phyloP scores from a whole-genome alignment of 2,113 vertebrate species.

The Nothocercus julius region DNA sequence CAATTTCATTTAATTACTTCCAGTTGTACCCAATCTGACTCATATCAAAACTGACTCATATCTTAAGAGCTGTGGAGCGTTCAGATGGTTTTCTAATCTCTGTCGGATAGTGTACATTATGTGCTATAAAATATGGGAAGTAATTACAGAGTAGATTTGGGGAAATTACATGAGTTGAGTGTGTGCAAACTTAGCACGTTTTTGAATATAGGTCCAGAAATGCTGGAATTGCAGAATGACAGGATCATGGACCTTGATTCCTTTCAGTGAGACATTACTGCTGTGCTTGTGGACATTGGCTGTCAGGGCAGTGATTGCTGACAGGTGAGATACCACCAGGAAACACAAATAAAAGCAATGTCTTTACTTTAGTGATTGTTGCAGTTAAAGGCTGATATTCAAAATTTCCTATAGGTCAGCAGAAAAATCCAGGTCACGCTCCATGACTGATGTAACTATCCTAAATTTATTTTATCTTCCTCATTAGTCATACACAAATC shows the following conservation, averaged over 20 bases:
- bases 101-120: slow-evolving; percentile 4
- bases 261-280: background rate
- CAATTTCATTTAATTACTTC: background rate
- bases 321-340: background rate
- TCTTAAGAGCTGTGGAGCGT: background rate
- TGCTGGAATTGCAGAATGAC: background rate
- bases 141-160: background rate
- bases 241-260: background rate
- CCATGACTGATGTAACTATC: background rate
- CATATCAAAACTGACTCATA: background rate
- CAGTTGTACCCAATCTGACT: background rate
- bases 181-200: slow-evolving; percentile 6
- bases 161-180: background rate
- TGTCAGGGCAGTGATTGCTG: background rate
- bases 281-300: background rate
- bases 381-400: background rate
- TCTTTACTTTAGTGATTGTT: background rate
- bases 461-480: background rate
- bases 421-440: background rate
- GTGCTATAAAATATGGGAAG: slow-evolving; percentile 1
- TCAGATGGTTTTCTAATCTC: slow-evolving; percentile 7
- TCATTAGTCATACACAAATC: background rate
- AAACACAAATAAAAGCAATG: background rate
- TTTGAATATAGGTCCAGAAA: background rate
- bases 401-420: background rate